A percentile compares a stretch with the other conserved stretches of the same genome.
Evolutionary conservation across 2,797 vertebrate species (phyloP).

Genomic region (Carduelis carduelis): DNA sequence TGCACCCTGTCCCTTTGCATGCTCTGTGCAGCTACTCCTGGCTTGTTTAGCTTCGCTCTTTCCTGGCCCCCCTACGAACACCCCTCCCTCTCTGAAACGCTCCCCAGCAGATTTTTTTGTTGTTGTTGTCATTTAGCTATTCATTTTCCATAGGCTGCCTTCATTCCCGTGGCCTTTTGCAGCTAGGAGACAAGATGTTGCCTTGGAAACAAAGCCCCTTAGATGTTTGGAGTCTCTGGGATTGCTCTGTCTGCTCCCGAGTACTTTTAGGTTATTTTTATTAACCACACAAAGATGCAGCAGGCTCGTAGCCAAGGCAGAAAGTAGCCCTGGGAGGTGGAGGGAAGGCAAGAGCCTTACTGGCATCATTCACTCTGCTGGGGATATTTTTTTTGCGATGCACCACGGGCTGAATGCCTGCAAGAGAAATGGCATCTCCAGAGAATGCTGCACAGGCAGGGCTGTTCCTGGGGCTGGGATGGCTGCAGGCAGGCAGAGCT

Average conservation of each 20-base stretch:
- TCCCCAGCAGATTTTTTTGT: constrained; percentile 29
- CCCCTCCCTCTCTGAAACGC: not conserved
- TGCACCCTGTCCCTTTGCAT: not conserved
- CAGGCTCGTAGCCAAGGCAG: not conserved
- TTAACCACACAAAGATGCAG: constrained; percentile 47
- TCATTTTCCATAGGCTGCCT: constrained; percentile 68
- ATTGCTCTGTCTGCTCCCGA: constrained; percentile 44
- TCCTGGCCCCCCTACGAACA: not conserved
- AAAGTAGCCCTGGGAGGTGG: constrained; percentile 18
- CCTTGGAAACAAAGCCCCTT: constrained; percentile 75
- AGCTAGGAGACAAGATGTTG: constrained; percentile 73
- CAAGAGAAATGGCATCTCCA: not conserved
- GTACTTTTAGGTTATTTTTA: constrained; percentile 57
- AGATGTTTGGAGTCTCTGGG: constrained; percentile 62
- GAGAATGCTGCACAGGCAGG: not conserved
- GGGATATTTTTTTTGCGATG: not conserved
- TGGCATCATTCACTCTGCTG: not conserved
- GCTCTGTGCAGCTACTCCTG: not conserved
- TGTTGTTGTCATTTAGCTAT: constrained; percentile 31
- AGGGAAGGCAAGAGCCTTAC: not conserved
- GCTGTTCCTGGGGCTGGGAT: not conserved
- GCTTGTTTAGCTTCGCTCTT: not conserved
- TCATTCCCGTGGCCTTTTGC: constrained; percentile 64
- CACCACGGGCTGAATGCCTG: not conserved
- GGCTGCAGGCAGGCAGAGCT: not conserved